Percentiles rank a stretch among this genome's conserved stretches.
Conservation (phyloP, 2,888 invertebrate species). For the Xestia ashworthii region DNA sequence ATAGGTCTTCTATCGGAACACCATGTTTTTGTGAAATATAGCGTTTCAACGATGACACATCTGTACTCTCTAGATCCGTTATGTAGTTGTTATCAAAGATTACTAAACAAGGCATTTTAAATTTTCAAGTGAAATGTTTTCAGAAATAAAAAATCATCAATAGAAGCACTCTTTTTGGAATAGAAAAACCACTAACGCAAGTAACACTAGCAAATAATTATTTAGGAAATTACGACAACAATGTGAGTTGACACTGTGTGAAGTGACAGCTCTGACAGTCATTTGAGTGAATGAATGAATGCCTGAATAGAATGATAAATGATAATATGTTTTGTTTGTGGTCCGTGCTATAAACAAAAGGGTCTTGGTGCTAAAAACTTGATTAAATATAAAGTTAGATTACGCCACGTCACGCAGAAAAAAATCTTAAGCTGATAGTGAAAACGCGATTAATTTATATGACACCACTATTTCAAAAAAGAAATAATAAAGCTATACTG, state of each 20-base stretch:
- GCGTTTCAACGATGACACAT: constrained; percentile 77
- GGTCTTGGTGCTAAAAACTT: neutral
- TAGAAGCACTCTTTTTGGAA: neutral
- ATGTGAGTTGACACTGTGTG: neutral
- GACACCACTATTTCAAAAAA: neutral
- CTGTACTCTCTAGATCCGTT: constrained; percentile 64
- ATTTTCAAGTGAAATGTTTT: neutral
- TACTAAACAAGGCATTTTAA: constrained; percentile 77
- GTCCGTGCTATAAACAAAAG: neutral
- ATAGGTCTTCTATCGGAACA: constrained; percentile 84
- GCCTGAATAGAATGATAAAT: neutral
- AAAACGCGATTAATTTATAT: neutral
- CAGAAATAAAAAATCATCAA: neutral
- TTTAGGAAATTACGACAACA: constrained; percentile 23
- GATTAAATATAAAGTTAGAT: neutral
- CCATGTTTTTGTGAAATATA: constrained; percentile 82
- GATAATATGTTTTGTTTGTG: neutral
- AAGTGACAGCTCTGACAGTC: neutral
- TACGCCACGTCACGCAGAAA: no score
- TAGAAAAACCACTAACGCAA: constrained; percentile 20
- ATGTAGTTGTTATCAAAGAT: constrained; percentile 80
- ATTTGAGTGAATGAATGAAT: constrained; percentile 16
- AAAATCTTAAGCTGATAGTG: no score
- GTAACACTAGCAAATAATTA: no score
- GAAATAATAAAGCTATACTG: neutral